Conservation (phyloP, 2,888 invertebrate genomes). For the Deilephila porcellus region DNA sequence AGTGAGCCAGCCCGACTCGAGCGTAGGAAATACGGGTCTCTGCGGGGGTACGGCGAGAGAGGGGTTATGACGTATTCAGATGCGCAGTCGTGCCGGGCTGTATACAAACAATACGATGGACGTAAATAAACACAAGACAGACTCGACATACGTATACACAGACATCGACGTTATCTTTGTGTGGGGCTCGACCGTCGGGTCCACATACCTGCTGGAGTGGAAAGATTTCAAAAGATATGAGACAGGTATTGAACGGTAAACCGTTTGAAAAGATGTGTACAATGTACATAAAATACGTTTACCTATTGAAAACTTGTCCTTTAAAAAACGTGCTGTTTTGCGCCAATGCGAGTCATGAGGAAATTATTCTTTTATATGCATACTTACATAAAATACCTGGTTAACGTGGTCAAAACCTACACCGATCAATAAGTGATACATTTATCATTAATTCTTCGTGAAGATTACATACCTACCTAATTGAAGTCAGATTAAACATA, state of each 20-base stretch:
- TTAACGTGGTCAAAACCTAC: background rate
- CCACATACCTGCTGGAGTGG: constrained; percentile 27
- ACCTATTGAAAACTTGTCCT: background rate
- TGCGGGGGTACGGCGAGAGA: constrained; percentile 64
- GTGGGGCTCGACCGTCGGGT: constrained; percentile 51
- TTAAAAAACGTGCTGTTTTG: background rate
- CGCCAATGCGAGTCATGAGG: background rate
- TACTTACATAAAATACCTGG: background rate
- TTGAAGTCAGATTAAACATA: background rate
- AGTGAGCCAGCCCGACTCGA: constrained; percentile 75
- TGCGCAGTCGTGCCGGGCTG: constrained; percentile 84
- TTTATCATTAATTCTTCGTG: background rate
- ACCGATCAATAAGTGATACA: background rate
- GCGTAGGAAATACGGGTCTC: constrained; percentile 74
- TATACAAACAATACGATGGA: constrained; percentile 85
- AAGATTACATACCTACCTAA: background rate
- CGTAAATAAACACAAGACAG: constrained; percentile 83
- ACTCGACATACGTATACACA: constrained; percentile 66
- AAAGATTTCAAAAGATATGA: constrained; percentile 21
- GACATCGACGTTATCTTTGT: constrained; percentile 75
- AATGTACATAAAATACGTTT: background rate
- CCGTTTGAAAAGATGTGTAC: background rate
- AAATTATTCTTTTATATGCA: background rate
- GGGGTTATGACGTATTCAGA: constrained; percentile 77
- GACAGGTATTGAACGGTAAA: constrained; percentile 24